These are phyloP conservation scores for Whitmania pigra DNA, from an alignment of 1,140 invertebrate species.

Conservation along the genomic window DNA sequence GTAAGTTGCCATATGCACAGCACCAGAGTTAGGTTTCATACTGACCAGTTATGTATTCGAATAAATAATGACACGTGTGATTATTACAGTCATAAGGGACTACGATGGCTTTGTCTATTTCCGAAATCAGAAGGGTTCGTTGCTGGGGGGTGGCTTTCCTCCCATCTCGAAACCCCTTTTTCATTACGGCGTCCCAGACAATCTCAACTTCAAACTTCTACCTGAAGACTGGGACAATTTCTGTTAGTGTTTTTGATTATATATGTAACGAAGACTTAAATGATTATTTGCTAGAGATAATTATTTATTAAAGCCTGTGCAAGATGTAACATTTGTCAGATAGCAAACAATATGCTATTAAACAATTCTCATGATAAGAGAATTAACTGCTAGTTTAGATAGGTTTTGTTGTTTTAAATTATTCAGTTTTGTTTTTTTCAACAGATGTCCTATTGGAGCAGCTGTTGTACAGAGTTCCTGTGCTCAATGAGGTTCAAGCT, in stretches of 20 bases:
- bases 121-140: slow-evolving; percentile 54
- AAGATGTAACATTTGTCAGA: too few species aligned
- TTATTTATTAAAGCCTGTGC: background rate
- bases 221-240: slow-evolving; percentile 87
- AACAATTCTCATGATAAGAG: too few species aligned
- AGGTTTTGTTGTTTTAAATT: too few species aligned
- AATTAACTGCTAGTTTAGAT: too few species aligned
- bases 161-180: slow-evolving; percentile 70
- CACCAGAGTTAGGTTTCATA: too few species aligned
- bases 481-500: slow-evolving; percentile 53
- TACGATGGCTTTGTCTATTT: slow-evolving; percentile 78
- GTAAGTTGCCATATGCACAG: too few species aligned
- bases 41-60: too few species aligned
- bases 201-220: slow-evolving; percentile 47
- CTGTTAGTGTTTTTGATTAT: slow-evolving; percentile 40
- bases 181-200: slow-evolving; percentile 51
- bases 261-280: background rate
- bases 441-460: slow-evolving; percentile 65
- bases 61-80: background rate
- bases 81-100: slow-evolving; percentile 62
- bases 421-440: slow-evolving; percentile 13
- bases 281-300: background rate
- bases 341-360: too few species aligned
- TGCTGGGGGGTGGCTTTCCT: slow-evolving; percentile 72
- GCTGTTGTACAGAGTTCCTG: slow-evolving; percentile 68